phyloP scores from a whole-genome alignment of 2,113 vertebrate genomes.

The Perognathus longimembris region DNA sequence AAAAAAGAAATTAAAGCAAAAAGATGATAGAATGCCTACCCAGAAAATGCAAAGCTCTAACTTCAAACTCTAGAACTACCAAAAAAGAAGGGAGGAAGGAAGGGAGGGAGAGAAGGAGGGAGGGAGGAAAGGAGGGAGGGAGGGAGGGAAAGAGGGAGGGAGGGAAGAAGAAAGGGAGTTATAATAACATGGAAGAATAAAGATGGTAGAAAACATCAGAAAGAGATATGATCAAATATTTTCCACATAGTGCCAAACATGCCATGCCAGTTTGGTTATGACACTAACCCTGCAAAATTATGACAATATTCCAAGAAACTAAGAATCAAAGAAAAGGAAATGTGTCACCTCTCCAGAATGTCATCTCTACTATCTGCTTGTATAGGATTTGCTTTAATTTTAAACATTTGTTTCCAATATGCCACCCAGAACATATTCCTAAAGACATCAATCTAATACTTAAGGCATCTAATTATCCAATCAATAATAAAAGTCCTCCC shows the following conservation, averaged over 20 bases:
- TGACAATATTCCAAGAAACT: background rate
- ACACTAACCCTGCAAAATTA: constrained; percentile 35
- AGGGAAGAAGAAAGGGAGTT: background rate
- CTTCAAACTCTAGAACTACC: no score
- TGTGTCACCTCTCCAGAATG: background rate
- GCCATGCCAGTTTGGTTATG: background rate
- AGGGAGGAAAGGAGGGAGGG: no score
- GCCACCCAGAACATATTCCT: constrained; percentile 56
- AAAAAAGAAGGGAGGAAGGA: no score
- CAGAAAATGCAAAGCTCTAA: no score
- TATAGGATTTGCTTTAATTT: constrained; percentile 8
- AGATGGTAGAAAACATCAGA: background rate
- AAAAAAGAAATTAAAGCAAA: no score
- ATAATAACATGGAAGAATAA: background rate
- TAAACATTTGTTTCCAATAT: constrained; percentile 61
- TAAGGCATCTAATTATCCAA: constrained; percentile 64
- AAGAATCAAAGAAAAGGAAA: constrained; percentile 18
- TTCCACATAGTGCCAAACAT: constrained; percentile 12
- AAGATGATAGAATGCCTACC: no score
- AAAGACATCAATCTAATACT: constrained; percentile 61
- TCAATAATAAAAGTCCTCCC: constrained; percentile 65
- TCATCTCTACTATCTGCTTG: background rate
- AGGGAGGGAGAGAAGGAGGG: no score
- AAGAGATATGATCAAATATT: constrained; percentile 14
- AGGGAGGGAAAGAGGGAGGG: no score